Base-by-base conservation (phyloP, 1,140 invertebrate genomes). In the Brachionus rotundiformis region DNA sequence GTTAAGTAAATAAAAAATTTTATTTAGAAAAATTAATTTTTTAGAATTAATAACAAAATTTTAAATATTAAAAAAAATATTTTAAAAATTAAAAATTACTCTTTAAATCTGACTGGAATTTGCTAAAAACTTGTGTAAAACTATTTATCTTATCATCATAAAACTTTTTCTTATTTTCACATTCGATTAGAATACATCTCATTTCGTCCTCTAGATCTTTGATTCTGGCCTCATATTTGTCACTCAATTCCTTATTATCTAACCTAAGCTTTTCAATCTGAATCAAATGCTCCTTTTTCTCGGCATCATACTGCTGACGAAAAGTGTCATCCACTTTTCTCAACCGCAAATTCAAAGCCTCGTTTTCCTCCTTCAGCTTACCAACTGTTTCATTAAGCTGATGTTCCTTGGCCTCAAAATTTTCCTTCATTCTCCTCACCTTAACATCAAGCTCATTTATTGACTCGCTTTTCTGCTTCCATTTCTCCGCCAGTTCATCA, bases 61-160 rank as follows among this genome's bases (percentile, higher is more conserved):
- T 19, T 33, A 39, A 39, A 75, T 23, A n/a, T 75, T 44, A 41
- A 36, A 44, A 75, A 27, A 75, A 75, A 75, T n/a, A n/a, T n/a
- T n/a, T n/a, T 41, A 41, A 10, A 33, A n/a, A 39, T 63, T 79
- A 54, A 63, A 23, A 36, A 63, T 41, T 79, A 25, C 23, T 79
- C 31, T 79, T 79, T 33, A 79, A 39, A 39, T 79, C 76, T 33
- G 44, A 19, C 54, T 79, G 76, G 36, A 79, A 79, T 79, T 63
- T 54, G 59, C 33, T 59, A 39, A 79, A 79, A 23, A 79, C 23
- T 61, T 79, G 44, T 3, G 76, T 59, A 63, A 79, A 63, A 36
- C 47, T 59, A 33, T 79, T 54, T 23, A 79, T 79, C 41, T 79
- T 79, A 19, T 79, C 76, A 36, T 79, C 76, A 63, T 79, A 79